Evolutionary conservation across 2,797 vertebrate species (phyloP).

Genomic region (Microctenopoma stevenorrisi): DNA sequence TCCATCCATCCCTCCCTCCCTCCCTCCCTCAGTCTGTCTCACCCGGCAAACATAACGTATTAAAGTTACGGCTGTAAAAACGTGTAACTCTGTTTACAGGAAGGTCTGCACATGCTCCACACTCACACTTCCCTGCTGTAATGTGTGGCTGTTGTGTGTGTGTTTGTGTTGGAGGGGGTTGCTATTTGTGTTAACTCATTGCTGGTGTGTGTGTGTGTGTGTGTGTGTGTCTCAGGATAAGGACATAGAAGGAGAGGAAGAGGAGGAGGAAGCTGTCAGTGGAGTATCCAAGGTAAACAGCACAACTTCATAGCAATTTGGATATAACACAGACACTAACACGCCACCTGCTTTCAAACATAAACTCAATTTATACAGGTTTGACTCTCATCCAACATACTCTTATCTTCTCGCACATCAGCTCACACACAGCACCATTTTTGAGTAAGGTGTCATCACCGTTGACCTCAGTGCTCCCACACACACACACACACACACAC

Average conservation of each 20-base stretch:
- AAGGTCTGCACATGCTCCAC: conserved; percentile 55
- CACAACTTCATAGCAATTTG: conserved; percentile 35
- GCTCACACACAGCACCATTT: neutral
- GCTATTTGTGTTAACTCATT: conserved; percentile 57
- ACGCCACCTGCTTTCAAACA: conserved; percentile 24
- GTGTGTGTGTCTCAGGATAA: conserved; percentile 84
- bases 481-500: neutral
- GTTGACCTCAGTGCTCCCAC: conserved; percentile 6
- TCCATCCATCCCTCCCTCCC: conserved; percentile 12
- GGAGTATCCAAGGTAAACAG: conserved; percentile 88
- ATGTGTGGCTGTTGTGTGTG: conserved; percentile 27
- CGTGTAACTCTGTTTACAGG: conserved; percentile 55
- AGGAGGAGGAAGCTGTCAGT: conserved; percentile 82
- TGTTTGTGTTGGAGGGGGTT: conserved; percentile 53
- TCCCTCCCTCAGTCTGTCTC: conserved; percentile 20
- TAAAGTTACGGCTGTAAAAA: conserved; percentile 63
- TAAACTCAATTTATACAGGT: conserved; percentile 9
- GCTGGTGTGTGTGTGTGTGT: conserved; percentile 31
- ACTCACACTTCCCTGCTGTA: conserved; percentile 10
- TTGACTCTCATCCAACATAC: neutral
- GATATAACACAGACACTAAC: conserved; percentile 48
- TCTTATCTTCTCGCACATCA: conserved; percentile 40
- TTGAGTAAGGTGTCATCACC: conserved; percentile 1
- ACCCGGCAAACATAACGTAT: conserved; percentile 49
- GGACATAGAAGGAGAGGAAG: conserved; percentile 84